These are phyloP conservation scores for Podarcis siculus DNA, from an alignment of 2,797 vertebrate genomes.

Conservation along the genomic window DNA sequence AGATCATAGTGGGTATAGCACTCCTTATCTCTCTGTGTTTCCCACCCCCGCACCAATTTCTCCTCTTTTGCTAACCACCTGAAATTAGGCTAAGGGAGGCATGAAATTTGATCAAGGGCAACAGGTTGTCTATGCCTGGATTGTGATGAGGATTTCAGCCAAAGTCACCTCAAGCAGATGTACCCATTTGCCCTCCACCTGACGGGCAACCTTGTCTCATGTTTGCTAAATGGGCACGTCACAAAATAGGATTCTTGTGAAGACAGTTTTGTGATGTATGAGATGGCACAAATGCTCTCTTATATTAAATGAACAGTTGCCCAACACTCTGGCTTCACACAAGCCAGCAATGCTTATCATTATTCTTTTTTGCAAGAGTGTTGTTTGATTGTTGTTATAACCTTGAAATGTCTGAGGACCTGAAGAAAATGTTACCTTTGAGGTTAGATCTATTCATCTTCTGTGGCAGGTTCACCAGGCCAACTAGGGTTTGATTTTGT, in stretches of 20 bases:
- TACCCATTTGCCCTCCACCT: neutral
- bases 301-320: neutral
- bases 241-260: neutral
- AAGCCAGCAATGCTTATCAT: neutral
- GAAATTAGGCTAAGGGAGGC: too few relatives aligned
- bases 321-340: neutral
- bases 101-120: too few relatives aligned
- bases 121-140: too few relatives aligned
- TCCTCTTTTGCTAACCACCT: too few relatives aligned
- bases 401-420: neutral
- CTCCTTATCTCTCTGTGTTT: too few relatives aligned
- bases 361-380: neutral
- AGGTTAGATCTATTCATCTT: constrained; percentile 28
- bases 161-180: neutral
- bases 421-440: constrained; percentile 19
- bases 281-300: neutral
- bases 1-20: too few relatives aligned
- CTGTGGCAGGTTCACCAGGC: neutral
- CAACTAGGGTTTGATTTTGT: neutral
- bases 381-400: constrained; percentile 3
- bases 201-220: neutral
- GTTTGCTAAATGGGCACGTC: neutral
- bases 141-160: too few relatives aligned
- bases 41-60: too few relatives aligned
- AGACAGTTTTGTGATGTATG: neutral